Percentiles rank a stretch among this genome's conserved stretches.
These are phyloP conservation scores for Verasper variegatus DNA, from an alignment of 2,113 vertebrate species.

Conservation along the genomic window DNA sequence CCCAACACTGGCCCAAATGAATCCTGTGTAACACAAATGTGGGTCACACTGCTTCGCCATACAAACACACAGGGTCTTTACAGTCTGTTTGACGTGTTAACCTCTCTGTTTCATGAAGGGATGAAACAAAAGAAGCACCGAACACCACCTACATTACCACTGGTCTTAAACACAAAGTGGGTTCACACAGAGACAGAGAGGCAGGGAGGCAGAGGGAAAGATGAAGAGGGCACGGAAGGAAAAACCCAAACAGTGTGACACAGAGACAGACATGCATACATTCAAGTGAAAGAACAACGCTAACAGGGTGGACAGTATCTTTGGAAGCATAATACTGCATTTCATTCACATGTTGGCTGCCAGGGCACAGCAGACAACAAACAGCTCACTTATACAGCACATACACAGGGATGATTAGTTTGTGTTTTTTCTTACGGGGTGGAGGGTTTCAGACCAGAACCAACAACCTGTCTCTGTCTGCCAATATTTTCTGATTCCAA, in stretches of 20 bases:
- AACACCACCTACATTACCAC: conserved; percentile 21
- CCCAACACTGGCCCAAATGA: conserved; percentile 30
- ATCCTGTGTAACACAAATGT: conserved; percentile 25
- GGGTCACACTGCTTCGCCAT: conserved; percentile 1
- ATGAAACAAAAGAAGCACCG: conserved; percentile 22
- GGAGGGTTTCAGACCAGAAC: no score
- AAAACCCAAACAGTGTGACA: neutral
- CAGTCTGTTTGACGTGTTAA: conserved; percentile 41
- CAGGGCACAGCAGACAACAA: neutral
- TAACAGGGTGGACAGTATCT: neutral
- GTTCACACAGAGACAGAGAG: conserved; percentile 17
- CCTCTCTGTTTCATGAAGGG: conserved; percentile 33
- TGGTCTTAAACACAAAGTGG: conserved; percentile 32
- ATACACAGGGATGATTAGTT: neutral
- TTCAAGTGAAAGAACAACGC: neutral
- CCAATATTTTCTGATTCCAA: no score
- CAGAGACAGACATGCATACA: neutral
- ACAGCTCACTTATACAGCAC: neutral
- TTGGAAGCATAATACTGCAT: neutral
- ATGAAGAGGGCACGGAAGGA: neutral
- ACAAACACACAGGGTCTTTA: conserved; percentile 8
- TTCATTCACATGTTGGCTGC: neutral
- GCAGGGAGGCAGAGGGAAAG: neutral
- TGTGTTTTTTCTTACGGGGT: neutral
- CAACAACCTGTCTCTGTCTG: no score